Conservation (phyloP, 2,113 vertebrate genomes). For the Odocoileus virginianus region DNA sequence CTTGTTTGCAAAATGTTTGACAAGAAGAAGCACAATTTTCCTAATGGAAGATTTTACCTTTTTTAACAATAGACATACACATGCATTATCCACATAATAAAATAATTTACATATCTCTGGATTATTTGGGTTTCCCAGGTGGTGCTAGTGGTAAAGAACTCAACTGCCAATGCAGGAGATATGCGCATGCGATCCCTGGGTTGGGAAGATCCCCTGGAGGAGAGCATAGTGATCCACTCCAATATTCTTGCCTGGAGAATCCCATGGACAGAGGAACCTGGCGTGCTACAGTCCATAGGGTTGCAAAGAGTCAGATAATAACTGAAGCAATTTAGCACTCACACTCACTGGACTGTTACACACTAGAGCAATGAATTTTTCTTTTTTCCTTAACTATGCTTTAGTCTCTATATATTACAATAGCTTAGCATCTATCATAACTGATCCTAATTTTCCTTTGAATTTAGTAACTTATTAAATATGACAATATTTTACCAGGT, state of each 20-base stretch:
- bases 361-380: background rate
- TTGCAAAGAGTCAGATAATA: background rate
- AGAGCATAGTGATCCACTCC: background rate
- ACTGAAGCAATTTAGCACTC: background rate
- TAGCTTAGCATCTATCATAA: background rate
- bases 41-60: background rate
- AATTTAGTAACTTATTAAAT: background rate
- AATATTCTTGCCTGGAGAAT: background rate
- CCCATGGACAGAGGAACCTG: background rate
- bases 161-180: background rate
- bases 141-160: background rate
- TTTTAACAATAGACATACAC: background rate
- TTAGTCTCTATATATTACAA: background rate
- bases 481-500: background rate
- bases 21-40: background rate
- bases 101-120: background rate
- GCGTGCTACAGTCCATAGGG: background rate
- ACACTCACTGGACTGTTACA: background rate
- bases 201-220: background rate
- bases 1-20: background rate
- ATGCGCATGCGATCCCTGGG: rapidly evolving
- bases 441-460: background rate
- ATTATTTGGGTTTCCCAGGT: background rate
- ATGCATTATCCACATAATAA: background rate
- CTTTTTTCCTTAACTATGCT: background rate